Evolutionary conservation across 2,797 vertebrate genomes (phyloP), one percentile per base, ranked within the genome.

Genomic region (Graptemys geographica): DNA sequence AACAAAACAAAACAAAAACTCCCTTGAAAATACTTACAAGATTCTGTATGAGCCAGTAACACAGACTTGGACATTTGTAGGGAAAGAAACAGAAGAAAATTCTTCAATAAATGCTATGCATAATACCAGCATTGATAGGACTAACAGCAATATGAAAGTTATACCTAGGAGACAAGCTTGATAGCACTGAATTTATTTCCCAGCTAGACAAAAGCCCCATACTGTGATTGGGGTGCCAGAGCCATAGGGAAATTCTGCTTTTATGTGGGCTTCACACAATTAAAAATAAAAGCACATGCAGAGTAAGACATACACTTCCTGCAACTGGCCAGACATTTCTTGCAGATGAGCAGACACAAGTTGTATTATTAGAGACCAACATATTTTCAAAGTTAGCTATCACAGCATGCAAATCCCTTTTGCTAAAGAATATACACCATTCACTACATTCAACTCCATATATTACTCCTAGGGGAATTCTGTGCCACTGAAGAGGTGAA

Each of bases 241-340:
- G 33, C 8, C 86, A 88, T 51, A 28, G 49, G 78, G 95, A 96
- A 92, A 90, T 88, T 47, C 79, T 92, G 83, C 52, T 86, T 92
- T 91, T 90, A 49, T 0, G 0, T 80, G 18, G 11, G 62, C 16
- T 33, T 65, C 62, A 65, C 8, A n/a, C 33, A 87, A 23, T 9
- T 79, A 90, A 89, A 80, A 79, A 62, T 44, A 93, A 92, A 97
- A 94, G 89, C 74, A 89, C 81, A 80, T 91, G 21, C 93, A 78
- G 92, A 90, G 82, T 79, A 87, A 92, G 83, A 95, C 91, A 93
- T 94, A 89, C 83, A 86, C 87, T 93, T 93, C 83, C 84, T 93
- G 81, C 11, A 84, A 74, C 6, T 90, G 88, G 93, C 92, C 93
- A 95, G 95, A 91, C 95, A 87, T 33, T 65, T 33, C 62, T 65